These are phyloP conservation scores for Campodea augens DNA, from an alignment of 1,140 invertebrate species.

Conservation along the genomic window DNA sequence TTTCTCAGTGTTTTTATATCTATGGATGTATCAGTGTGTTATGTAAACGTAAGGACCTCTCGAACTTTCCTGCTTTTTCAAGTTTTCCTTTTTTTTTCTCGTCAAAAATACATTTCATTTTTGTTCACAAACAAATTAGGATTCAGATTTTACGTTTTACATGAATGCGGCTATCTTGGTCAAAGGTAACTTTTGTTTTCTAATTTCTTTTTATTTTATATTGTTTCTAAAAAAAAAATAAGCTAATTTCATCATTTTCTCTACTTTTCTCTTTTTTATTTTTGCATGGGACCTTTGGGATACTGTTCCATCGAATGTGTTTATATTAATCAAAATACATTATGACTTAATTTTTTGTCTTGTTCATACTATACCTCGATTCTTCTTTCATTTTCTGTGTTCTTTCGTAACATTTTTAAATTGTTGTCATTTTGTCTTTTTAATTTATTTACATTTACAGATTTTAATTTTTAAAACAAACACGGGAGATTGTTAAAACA, in stretches of 20 bases:
- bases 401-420: slow-evolving; percentile 9
- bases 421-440: slow-evolving; percentile 8
- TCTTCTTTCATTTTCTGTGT: slow-evolving; percentile 10
- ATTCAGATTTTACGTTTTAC: too few relatives aligned
- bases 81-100: slow-evolving; percentile 5
- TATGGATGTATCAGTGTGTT: slow-evolving; percentile 10
- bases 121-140: slow-evolving; percentile 9
- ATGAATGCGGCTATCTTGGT: too few relatives aligned
- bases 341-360: not conserved
- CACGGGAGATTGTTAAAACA: too few relatives aligned
- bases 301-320: not conserved
- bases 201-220: slow-evolving; percentile 10
- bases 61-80: slow-evolving; percentile 37
- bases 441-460: too few relatives aligned
- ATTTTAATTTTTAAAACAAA: too few relatives aligned
- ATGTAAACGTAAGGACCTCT: slow-evolving; percentile 53
- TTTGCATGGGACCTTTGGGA: slow-evolving; percentile 3
- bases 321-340: slow-evolving; percentile 7
- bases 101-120: slow-evolving; percentile 8
- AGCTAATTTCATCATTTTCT: slow-evolving; percentile 8
- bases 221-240: slow-evolving; percentile 8
- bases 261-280: slow-evolving; percentile 8
- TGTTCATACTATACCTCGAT: slow-evolving; percentile 7
- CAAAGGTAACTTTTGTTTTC: too few relatives aligned
- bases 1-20: slow-evolving; percentile 5